Evolutionary conservation across 1,140 invertebrate species (phyloP), one percentile per base, ranked within the genome.

Genomic region (Drosophila ananassae): DNA sequence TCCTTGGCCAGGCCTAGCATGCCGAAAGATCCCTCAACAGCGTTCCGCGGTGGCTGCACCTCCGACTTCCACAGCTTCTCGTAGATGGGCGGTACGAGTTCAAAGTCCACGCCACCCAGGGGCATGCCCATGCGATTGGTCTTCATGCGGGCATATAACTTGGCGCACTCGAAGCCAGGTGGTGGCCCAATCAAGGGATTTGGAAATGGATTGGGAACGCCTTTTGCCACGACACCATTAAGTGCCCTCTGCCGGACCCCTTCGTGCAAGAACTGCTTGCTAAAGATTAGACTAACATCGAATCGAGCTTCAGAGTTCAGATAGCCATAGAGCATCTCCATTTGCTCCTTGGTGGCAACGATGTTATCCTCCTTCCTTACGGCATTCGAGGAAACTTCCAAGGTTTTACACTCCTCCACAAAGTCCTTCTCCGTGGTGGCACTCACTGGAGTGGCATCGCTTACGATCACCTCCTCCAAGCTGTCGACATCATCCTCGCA

Each of bases 41-140:
- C 0, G 8, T 54, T 7, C 1, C 30, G 39, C 1, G 46, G 2
- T 0, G 13, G 0, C 8, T 32, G n/a, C 1, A 21, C 9, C 0
- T 47, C 10, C 12, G 25, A 7, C 3, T 44, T n/a, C 68, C 47
- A 22, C 1, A 12, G 1, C 7, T 52, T 8, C 4, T 47, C 60
- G 7, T 7, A 9, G 1, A 6, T 6, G 2, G 68, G 66, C 0
- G 57, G 39, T 2, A 41, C 48, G 21, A 46, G 10, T 13, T 81
- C 74, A 17, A 81, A 64, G 8, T 48, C 54, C 1, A 87, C 64
- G 1, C 82, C 78, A 7, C 82, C 78, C 24, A 72, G 9, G 0
- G 82, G 82, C 39, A 72, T 28, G 0, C 78, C 83, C 9, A 59
- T n/a, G 12, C 17, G 12, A 37, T 74, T 87, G 48, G 83, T 55